Evolutionary conservation across 2,888 invertebrate genomes (phyloP).

Genomic region (Polyommatus icarus): DNA sequence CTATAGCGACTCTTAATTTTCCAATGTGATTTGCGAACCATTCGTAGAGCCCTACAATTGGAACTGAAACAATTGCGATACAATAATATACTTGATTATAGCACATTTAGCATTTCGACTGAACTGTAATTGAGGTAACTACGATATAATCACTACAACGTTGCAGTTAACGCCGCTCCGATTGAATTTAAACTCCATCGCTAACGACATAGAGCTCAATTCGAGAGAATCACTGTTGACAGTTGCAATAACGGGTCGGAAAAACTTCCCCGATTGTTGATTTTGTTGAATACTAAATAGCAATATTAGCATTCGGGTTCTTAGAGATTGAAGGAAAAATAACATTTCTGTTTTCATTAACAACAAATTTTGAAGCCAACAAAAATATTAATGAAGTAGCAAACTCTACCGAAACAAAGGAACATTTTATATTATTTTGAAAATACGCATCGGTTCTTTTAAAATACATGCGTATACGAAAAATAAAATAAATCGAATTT

Average conservation of each 20-base stretch:
- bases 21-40: neutral
- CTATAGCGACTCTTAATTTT: neutral
- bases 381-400: neutral
- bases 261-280: conserved; percentile 34
- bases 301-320: conserved; percentile 26
- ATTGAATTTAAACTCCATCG: conserved; percentile 42
- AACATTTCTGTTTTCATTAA: neutral
- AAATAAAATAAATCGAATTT: neutral
- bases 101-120: conserved; percentile 31
- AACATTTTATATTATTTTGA: neutral
- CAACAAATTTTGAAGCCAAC: neutral
- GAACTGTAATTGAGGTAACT: conserved; percentile 34
- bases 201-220: conserved; percentile 37
- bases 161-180: conserved; percentile 39
- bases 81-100: conserved; percentile 32
- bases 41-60: neutral
- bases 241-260: conserved; percentile 30
- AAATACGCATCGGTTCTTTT: neutral
- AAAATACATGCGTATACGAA: neutral
- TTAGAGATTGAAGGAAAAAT: neutral
- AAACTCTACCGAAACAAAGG: neutral
- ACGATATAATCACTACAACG: conserved; percentile 33
- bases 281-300: conserved; percentile 34
- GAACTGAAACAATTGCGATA: conserved; percentile 27
- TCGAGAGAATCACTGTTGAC: conserved; percentile 19